Conservation (phyloP, 2,113 vertebrate genomes). For the Lepus americanus region DNA sequence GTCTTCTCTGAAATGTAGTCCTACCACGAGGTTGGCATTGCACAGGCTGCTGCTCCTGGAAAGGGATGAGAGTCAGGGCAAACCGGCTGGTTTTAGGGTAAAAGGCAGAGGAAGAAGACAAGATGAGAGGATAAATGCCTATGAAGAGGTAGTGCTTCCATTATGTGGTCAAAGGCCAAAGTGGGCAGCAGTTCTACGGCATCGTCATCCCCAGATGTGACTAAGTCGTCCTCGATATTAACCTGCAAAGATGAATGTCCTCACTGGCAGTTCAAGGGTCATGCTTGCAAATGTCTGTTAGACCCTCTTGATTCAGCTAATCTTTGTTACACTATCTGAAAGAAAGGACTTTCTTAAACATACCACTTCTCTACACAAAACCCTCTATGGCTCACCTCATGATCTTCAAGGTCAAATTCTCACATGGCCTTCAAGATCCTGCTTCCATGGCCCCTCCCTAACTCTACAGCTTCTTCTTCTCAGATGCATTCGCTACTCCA, state of each 20-base stretch:
- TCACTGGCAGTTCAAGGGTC: background rate
- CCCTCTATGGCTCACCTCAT: background rate
- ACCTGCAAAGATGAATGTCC: background rate
- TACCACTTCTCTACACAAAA: background rate
- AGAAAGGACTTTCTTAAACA: background rate
- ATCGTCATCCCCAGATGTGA: background rate
- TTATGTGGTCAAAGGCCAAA: background rate
- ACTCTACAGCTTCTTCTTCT: background rate
- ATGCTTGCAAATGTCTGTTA: background rate
- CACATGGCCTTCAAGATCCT: background rate
- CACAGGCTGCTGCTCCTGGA: background rate
- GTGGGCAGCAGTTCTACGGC: background rate
- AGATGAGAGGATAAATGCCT: background rate
- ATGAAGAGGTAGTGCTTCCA: background rate
- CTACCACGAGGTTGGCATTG: background rate
- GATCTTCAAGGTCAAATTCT: background rate
- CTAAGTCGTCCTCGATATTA: background rate
- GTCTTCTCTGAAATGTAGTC: slow-evolving; percentile 29
- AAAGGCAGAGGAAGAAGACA: slow-evolving; percentile 22
- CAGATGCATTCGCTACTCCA: background rate
- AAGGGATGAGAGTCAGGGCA: background rate
- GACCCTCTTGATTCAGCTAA: background rate
- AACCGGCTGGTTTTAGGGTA: background rate
- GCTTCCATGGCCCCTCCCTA: background rate
- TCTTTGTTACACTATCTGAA: background rate